Evolutionary conservation across 2,797 vertebrate genomes (phyloP), one percentile per base, ranked within the genome.

Genomic region (Enteromius radiatus): DNA sequence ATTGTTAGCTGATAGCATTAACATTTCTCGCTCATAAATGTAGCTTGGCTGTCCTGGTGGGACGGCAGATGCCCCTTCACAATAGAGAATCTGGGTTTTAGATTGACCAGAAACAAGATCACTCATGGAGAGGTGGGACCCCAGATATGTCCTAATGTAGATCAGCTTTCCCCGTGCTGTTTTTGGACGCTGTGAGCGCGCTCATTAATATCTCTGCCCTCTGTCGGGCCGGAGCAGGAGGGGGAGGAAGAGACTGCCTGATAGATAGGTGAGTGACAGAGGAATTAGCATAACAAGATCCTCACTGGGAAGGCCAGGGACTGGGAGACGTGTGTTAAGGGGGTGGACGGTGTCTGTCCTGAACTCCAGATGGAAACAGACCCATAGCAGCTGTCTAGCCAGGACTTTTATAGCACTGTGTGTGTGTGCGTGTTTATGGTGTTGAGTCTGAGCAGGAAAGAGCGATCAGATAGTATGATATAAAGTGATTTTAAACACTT

Each of bases 331-430:
- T 84, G 43, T 61, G 64, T 83, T 68, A 36, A 94, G 94, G 96
- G 94, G 93, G 94, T 85, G 86, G 95, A 94, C 95, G 95, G 93
- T 94, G 92, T 96, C 93, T 94, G 93, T 94, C 94, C 93, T 84
- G 93, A 93, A 92, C 95, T 96, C 96, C 97, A 99, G 97, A 98
- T 98, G 97, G 97, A 97, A 87, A 88, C 95, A 94, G 96, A 95
- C 94, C 94, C 89, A 92, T 93, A 96, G 95, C 97, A 99, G 97
- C 85, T 85, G 78, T 84, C 83, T 86, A 91, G 89, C 93, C 93
- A 14, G 81, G 86, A 74, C 83, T 67, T 69, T 78, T 75, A 64
- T 65, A 43, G 61, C 38, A n/a, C n/a, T 84, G 41, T 43, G 41
- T 43, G 43, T 45, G 41, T 45, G 43, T 43, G 43, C 43, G 43